A percentile compares a stretch with the other conserved stretches of the same genome.
phyloP scores from a whole-genome alignment of 2,113 vertebrate species.

The Mus spicilegus region DNA sequence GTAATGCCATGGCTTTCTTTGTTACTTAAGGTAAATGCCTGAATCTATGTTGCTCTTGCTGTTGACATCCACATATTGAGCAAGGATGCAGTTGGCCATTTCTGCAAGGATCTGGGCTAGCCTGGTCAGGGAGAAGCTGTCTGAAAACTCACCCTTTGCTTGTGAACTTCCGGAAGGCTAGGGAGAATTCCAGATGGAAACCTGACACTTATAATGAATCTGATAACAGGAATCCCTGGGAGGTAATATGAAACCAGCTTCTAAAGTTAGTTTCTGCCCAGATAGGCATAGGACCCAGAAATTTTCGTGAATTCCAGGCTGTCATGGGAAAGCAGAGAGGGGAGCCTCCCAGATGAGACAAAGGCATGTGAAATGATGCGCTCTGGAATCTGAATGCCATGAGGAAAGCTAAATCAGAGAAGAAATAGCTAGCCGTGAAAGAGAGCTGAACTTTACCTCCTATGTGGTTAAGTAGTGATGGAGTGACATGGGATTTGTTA shows the following conservation, averaged over 20 bases:
- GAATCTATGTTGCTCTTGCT: background rate
- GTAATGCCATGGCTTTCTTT: background rate
- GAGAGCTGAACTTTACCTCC: background rate
- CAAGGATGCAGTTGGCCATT: background rate
- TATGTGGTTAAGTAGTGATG: background rate
- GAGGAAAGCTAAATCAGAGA: background rate
- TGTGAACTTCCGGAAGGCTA: rapidly evolving
- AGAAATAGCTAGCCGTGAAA: background rate
- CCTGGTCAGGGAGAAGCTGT: background rate
- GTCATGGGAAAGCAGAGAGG: background rate
- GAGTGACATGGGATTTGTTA: background rate
- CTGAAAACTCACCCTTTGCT: background rate
- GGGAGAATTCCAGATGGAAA: constrained; percentile 11
- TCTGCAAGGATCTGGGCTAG: background rate
- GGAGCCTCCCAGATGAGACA: background rate
- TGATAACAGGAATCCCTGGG: background rate
- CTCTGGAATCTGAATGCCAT: background rate
- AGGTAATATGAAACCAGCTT: background rate
- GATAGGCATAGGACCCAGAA: background rate
- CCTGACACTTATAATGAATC: background rate
- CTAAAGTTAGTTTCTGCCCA: background rate
- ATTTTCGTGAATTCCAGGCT: background rate
- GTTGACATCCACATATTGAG: background rate
- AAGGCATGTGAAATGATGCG: background rate
- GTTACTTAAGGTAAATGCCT: background rate